Evolutionary conservation across 2,113 vertebrate species (phyloP).

Genomic region (Chaetops frenatus): DNA sequence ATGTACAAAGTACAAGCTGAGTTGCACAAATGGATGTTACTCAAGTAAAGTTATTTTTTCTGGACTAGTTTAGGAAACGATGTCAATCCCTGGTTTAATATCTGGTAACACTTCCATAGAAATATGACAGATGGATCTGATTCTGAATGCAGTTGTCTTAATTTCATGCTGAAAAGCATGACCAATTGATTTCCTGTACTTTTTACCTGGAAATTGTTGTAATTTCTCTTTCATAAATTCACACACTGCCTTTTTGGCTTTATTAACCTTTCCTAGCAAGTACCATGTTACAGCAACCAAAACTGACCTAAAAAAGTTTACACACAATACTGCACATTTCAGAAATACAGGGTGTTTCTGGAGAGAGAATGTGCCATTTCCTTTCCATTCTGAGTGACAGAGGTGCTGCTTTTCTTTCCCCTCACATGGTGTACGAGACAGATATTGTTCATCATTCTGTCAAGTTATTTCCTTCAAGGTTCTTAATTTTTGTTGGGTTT

Average conservation of each 20-base stretch:
- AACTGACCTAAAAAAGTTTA: not conserved
- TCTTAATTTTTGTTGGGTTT: not conserved
- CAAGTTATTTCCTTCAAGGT: constrained; percentile 6
- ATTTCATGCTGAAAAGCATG: not conserved
- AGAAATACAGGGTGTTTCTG: not conserved
- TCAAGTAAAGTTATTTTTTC: not conserved
- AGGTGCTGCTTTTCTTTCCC: not conserved
- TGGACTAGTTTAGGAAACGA: not conserved
- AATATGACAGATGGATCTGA: not conserved
- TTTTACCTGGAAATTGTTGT: not conserved
- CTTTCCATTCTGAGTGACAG: not conserved
- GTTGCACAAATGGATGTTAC: not conserved
- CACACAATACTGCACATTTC: not conserved
- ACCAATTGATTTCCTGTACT: not conserved
- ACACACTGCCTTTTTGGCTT: not conserved
- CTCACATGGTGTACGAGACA: not conserved
- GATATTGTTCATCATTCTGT: not conserved
- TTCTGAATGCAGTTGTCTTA: not conserved
- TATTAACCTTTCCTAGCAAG: not conserved
- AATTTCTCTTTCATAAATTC: not conserved
- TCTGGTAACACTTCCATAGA: not conserved
- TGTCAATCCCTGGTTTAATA: not conserved
- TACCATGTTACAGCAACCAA: not conserved
- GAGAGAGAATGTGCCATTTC: not conserved
- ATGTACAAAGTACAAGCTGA: not conserved